A percentile compares a stretch with the other conserved stretches of the same genome.
phyloP scores from a whole-genome alignment of 2,113 vertebrate genomes.

The Thalassarche chlororhynchos region DNA sequence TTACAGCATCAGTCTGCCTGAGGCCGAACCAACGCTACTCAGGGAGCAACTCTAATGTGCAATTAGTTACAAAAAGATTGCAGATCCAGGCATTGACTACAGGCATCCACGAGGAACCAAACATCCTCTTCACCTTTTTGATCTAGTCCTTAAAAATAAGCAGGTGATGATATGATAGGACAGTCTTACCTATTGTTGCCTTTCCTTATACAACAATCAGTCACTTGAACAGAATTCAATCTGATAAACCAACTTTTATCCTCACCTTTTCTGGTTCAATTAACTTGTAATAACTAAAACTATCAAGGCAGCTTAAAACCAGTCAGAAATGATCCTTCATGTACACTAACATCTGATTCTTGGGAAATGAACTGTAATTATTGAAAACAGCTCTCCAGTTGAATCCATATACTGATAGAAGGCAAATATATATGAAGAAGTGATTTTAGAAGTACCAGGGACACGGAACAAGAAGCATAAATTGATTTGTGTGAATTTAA shows the following conservation, averaged over 20 bases:
- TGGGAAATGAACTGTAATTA: not conserved
- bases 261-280: constrained; percentile 26
- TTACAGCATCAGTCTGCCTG: not conserved
- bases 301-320: constrained; percentile 25
- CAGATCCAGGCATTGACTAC: not conserved
- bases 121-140: not conserved
- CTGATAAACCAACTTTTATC: constrained; percentile 5
- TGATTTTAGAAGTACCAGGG: not conserved
- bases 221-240: not conserved
- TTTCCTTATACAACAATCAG: not conserved
- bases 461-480: not conserved
- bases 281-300: constrained; percentile 41
- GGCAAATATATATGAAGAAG: not conserved
- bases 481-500: constrained; percentile 9
- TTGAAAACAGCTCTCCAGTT: constrained; percentile 27
- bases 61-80: not conserved
- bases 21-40: not conserved
- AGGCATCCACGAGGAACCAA: not conserved
- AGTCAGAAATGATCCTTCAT: not conserved
- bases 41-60: not conserved
- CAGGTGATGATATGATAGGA: constrained; percentile 27
- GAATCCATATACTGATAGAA: not conserved
- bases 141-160: constrained; percentile 41
- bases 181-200: not conserved
- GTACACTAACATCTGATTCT: not conserved